phyloP scores from a whole-genome alignment of 2,113 vertebrate genomes.

The Syrmaticus mikado region DNA sequence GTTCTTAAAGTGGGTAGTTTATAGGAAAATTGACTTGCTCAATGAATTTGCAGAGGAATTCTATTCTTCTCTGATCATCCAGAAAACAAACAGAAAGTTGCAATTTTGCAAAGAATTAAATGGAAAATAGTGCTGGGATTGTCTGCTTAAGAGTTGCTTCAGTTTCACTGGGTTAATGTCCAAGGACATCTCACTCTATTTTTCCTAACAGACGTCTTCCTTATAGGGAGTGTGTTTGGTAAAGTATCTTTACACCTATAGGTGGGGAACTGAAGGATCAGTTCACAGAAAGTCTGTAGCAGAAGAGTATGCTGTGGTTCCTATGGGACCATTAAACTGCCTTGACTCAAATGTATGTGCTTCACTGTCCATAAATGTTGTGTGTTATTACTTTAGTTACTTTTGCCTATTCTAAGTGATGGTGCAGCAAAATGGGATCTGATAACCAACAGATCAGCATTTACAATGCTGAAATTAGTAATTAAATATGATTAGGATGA shows the following conservation, averaged over 20 bases:
- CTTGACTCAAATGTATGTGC: rapidly evolving
- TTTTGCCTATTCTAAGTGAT: not conserved
- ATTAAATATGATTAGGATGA: not conserved
- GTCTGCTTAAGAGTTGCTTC: not conserved
- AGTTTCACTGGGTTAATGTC: not conserved
- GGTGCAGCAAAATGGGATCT: not conserved
- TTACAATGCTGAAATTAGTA: not conserved
- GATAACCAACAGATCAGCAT: not conserved
- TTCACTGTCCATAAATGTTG: not conserved
- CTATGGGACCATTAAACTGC: not conserved
- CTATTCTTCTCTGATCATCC: not conserved
- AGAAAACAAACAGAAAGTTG: not conserved
- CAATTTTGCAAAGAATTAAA: not conserved
- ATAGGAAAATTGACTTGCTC: not conserved
- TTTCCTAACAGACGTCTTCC: not conserved
- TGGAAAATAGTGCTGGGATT: not conserved
- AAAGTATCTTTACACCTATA: not conserved
- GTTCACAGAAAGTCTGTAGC: not conserved
- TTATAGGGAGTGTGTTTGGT: no score
- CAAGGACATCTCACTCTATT: not conserved
- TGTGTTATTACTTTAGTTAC: not conserved
- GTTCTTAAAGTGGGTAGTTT: not conserved
- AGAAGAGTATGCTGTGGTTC: not conserved
- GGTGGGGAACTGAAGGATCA: not conserved
- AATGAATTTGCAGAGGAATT: not conserved